phyloP scores from a whole-genome alignment of 2,888 invertebrate genomes.

The Acanthosepion esculentum region DNA sequence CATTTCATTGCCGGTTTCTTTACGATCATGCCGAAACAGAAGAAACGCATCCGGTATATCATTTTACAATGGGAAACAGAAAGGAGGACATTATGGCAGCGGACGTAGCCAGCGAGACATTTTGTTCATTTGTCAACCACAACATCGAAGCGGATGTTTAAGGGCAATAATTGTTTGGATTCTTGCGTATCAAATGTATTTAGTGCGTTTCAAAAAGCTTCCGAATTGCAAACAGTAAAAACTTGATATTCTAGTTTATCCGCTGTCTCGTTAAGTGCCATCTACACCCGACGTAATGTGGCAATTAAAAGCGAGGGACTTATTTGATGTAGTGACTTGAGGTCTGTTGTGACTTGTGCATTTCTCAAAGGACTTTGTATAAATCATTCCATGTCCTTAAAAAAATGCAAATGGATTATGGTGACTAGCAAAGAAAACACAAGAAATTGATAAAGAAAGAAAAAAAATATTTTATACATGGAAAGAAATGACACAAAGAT shows the following conservation, averaged over 20 bases:
- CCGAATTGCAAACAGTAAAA: conserved; percentile 6
- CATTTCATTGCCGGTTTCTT: neutral
- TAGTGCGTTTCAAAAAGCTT: neutral
- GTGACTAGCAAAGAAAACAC: neutral
- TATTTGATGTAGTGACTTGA: conserved; percentile 13
- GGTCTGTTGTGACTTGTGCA: neutral
- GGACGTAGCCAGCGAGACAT: neutral
- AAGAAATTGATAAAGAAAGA: neutral
- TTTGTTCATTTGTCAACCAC: conserved; percentile 16
- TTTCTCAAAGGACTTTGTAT: neutral
- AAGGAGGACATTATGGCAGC: neutral
- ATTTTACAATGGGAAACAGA: neutral
- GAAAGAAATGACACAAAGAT: neutral
- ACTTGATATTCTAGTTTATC: neutral
- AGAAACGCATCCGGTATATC: neutral
- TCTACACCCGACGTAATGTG: conserved; percentile 20
- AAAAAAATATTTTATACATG: neutral
- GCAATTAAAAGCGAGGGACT: conserved; percentile 33
- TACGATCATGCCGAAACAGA: conserved; percentile 6
- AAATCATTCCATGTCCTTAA: neutral
- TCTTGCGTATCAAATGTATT: neutral
- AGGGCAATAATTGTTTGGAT: conserved; percentile 21
- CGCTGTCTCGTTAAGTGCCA: conserved; percentile 33
- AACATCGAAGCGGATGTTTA: conserved; percentile 33
- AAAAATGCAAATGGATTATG: neutral